Conservation (phyloP, 2,113 vertebrate species). For the Prionailurus viverrinus region DNA sequence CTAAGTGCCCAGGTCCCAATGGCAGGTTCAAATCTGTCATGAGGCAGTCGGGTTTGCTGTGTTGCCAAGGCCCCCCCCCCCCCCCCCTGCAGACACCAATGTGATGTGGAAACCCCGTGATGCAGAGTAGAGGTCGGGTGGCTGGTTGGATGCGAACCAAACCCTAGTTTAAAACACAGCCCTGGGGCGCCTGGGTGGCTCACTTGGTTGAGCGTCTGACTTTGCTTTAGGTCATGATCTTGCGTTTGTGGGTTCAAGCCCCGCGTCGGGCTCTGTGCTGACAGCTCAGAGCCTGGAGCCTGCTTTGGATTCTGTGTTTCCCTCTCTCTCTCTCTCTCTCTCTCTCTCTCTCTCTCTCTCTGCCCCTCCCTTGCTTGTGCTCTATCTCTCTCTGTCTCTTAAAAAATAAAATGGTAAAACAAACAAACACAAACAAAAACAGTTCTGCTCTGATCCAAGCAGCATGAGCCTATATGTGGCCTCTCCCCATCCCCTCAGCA, state of each 20-base stretch:
- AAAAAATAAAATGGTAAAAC: too few species aligned
- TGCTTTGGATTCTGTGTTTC: too few species aligned
- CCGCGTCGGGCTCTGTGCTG: too few species aligned
- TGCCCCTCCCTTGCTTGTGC: too few species aligned
- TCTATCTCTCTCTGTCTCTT: too few species aligned
- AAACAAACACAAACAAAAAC: background rate
- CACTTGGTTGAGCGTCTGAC: too few species aligned
- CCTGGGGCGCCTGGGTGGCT: too few species aligned
- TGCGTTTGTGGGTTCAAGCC: too few species aligned
- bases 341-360: too few species aligned
- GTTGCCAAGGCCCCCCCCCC: background rate
- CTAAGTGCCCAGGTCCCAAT: background rate
- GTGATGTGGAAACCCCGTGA: background rate
- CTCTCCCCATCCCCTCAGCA: background rate
- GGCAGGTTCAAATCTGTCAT: accelerated
- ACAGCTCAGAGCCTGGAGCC: too few species aligned
- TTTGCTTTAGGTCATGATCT: too few species aligned
- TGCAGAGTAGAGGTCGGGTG: background rate
- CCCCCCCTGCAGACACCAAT: background rate
- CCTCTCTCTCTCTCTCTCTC: too few species aligned
- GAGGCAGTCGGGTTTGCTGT: background rate
- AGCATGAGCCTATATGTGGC: accelerated
- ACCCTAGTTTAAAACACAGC: background rate
- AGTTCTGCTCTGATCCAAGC: background rate
- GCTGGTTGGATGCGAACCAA: background rate